These are phyloP conservation scores for Ectropis crepuscularia DNA, from an alignment of 2,888 invertebrate species.

Conservation along the genomic window DNA sequence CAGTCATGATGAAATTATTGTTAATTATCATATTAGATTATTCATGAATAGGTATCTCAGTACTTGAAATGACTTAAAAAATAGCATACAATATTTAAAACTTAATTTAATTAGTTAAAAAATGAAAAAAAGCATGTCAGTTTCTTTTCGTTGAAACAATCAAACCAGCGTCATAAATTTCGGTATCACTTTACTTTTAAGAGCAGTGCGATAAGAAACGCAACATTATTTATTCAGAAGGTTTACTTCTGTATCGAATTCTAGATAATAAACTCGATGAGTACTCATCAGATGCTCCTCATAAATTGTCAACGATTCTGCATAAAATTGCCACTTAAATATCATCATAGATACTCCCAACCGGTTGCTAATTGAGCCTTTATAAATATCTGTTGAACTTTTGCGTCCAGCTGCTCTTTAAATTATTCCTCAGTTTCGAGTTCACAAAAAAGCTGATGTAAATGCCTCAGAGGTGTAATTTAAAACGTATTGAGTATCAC, in stretches of 20 bases:
- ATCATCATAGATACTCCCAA: conserved; percentile 50
- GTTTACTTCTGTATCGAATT: conserved; percentile 31
- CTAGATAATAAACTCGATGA: conserved; percentile 37
- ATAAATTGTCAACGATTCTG: conserved; percentile 61
- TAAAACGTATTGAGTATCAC: conserved; percentile 59
- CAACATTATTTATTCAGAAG: conserved; percentile 31
- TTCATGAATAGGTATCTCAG: too few species aligned
- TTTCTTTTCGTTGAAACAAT: conserved; percentile 1
- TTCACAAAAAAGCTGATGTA: conserved; percentile 35
- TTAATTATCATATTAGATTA: too few species aligned
- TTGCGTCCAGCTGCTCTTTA: conserved; percentile 51
- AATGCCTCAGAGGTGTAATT: conserved; percentile 55
- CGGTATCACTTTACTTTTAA: conserved; percentile 25
- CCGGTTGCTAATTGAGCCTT: conserved; percentile 65
- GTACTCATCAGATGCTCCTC: conserved; percentile 39
- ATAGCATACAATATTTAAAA: too few species aligned
- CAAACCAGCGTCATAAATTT: conserved; percentile 17
- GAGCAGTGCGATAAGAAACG: conserved; percentile 22
- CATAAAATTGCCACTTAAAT: conserved; percentile 60
- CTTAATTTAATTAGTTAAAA: too few species aligned
- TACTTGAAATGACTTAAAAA: too few species aligned
- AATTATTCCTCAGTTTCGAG: conserved; percentile 28
- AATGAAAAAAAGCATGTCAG: neutral
- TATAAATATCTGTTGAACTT: conserved; percentile 54
- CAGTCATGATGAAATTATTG: too few species aligned